These are phyloP conservation scores for Cosmia pyralina DNA, from an alignment of 2,888 invertebrate genomes.

Conservation along the genomic window DNA sequence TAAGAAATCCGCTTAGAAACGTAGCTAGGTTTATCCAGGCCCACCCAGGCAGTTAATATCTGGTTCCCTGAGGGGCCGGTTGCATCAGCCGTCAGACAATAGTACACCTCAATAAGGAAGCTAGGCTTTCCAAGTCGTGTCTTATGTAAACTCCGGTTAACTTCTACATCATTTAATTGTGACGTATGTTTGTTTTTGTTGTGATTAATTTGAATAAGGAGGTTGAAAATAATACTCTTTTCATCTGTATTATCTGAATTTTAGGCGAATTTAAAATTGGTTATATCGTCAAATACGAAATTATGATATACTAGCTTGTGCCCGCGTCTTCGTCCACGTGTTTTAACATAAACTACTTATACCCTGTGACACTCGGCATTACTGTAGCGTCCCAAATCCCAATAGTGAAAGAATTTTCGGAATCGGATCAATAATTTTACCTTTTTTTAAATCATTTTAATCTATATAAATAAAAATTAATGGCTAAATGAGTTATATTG, in stretches of 20 bases:
- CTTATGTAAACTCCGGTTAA: constrained; percentile 60
- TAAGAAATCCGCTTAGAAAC: constrained; percentile 41
- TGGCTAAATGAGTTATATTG: neutral
- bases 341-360: neutral
- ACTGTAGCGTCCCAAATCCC: neutral
- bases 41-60: constrained; percentile 65
- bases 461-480: too few relatives aligned
- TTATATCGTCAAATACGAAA: neutral
- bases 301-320: neutral
- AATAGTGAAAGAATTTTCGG: neutral
- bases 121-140: constrained; percentile 57
- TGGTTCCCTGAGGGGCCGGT: constrained; percentile 63
- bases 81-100: constrained; percentile 68
- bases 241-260: too few relatives aligned
- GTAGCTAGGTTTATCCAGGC: constrained; percentile 48
- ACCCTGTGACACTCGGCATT: neutral
- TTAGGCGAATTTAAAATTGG: neutral
- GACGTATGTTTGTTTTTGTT: constrained; percentile 35
- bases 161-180: constrained; percentile 49
- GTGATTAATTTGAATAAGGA: constrained; percentile 13
- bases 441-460: too few relatives aligned
- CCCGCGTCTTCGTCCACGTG: neutral
- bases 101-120: constrained; percentile 66
- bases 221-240: neutral
- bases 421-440: too few relatives aligned